Base-by-base conservation (phyloP, 2,888 invertebrate genomes). In the Malthinus flaveolus region DNA sequence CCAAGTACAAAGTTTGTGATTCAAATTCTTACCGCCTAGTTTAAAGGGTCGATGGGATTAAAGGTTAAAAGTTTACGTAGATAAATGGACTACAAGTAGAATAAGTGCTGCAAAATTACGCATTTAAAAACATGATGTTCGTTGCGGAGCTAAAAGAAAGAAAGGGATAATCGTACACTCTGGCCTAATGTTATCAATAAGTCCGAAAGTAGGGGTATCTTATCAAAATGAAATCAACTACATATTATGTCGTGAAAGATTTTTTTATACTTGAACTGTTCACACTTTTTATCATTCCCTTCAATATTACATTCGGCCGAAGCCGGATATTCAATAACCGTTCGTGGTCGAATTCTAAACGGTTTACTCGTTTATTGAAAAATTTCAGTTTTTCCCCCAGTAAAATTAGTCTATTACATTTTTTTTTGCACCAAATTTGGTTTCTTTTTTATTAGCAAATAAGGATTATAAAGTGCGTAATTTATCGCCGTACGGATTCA, bases 1-100 rank as follows among this genome's bases (percentile, higher is more conserved):
- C 23, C 39, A 59, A 68, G 67, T 66, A 63, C 62, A 64, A 69
- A 68, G 67, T 68, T 68, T 61, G 46, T 63, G 59, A 66, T 59
- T 66, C 66, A 66, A 67, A 67, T 68, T 68, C 49, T 58, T 53
- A 32, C 11, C 9, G 45, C 46, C 36, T 50, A 50, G 39, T 32
- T 23, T 23, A 23, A 23, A 23, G 23, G 23, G 23, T 23, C 5
- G 23, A 23, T 23, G 23, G 23, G 23, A 5, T 23, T 5, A 5
- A 35, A 52, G 34, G 45, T 52, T 52, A 52, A 45, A 52, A 46
- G 35, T 45, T 44, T 36, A 45, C 32, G 33, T 33, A 31, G 42
- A 51, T 51, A 35, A 45, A 31, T 52, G 11, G n/a, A 50, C 32
- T 39, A 39, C 32, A 42, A 33, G 13, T 42, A 9, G n/a, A 42